phyloP scores from a whole-genome alignment of 2,888 invertebrate species.

The Phasia obesa region DNA sequence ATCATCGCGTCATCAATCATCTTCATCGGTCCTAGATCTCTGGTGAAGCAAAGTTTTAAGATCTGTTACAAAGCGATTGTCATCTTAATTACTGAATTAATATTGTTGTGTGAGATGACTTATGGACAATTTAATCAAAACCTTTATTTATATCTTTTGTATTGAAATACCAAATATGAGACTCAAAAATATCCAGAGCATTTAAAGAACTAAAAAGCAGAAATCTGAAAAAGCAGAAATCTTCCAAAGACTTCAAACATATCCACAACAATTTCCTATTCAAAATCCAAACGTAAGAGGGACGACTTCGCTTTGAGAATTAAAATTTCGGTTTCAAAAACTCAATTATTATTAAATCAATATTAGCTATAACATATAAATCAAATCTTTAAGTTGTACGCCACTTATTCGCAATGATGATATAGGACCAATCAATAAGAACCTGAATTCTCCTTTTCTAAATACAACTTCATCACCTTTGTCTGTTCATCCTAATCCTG shows the following conservation, averaged over 20 bases:
- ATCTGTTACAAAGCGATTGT: slow-evolving; percentile 58
- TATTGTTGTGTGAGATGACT: slow-evolving; percentile 57
- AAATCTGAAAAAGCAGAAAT: neutral
- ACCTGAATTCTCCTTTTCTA: neutral
- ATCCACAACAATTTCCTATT: slow-evolving; percentile 45
- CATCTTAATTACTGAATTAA: slow-evolving; percentile 56
- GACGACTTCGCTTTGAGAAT: slow-evolving; percentile 64
- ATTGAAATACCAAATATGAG: neutral
- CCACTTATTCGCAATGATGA: slow-evolving; percentile 26
- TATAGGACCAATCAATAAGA: slow-evolving; percentile 1
- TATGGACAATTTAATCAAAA: slow-evolving; percentile 5
- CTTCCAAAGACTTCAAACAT: slow-evolving; percentile 9
- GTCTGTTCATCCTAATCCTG: slow-evolving; percentile 10
- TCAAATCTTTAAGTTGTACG: neutral
- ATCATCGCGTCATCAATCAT: slow-evolving; percentile 44
- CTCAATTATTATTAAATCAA: neutral
- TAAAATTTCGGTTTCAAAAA: neutral
- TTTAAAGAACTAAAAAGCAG: neutral
- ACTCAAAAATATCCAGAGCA: slow-evolving; percentile 4
- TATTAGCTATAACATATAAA: neutral
- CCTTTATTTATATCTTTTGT: neutral
- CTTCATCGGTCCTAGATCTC: slow-evolving; percentile 12
- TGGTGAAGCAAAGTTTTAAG: slow-evolving; percentile 4
- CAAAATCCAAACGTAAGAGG: slow-evolving; percentile 31
- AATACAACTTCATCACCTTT: neutral